Percentiles rank a stretch among this genome's conserved stretches.
Conservation (phyloP, 2,797 vertebrate genomes). For the Myotis daubentonii region DNA sequence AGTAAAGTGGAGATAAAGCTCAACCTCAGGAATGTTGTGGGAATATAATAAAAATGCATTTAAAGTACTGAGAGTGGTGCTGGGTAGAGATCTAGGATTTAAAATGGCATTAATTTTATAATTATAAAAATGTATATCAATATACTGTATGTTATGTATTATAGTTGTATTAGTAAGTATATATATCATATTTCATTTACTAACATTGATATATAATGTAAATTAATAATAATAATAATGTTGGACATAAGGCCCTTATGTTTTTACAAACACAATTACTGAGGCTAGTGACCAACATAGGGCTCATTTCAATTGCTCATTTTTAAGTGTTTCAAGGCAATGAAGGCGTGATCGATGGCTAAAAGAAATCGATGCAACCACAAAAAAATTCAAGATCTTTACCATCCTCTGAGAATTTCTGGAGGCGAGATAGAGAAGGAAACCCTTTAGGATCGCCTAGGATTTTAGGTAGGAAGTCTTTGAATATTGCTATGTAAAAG, state of each 20-base stretch:
- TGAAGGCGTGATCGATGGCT: neutral
- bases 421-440: neutral
- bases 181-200: neutral
- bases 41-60: neutral
- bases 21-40: neutral
- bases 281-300: neutral
- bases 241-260: neutral
- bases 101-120: neutral
- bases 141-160: neutral
- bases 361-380: neutral
- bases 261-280: neutral
- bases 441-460: neutral
- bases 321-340: neutral
- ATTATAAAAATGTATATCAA: neutral
- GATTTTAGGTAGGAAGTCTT: neutral
- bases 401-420: constrained; percentile 3
- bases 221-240: neutral
- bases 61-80: constrained; percentile 55
- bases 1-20: neutral
- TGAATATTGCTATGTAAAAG: neutral
- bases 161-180: neutral
- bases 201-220: neutral
- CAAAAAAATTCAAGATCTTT: neutral
- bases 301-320: neutral
- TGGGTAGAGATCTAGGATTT: neutral